Conservation (phyloP, 2,888 invertebrate species). For the Drosophila tripunctata region DNA sequence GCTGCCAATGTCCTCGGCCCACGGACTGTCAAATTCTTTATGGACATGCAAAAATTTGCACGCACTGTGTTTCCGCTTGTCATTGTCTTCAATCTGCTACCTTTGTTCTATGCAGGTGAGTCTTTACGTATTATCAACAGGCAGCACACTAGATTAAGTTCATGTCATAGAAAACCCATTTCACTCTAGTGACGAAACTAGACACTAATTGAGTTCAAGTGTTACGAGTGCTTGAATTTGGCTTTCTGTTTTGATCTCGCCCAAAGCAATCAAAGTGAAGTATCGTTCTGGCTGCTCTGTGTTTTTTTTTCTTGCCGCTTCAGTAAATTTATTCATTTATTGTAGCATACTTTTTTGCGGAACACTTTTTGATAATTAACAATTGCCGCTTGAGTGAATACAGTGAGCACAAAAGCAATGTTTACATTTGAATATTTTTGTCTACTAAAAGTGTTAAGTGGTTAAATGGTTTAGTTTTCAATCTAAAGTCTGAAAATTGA, state of each 20-base stretch:
- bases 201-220: constrained; percentile 32
- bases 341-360: constrained; percentile 6
- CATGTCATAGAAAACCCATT: background rate
- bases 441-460: no score
- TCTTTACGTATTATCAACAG: constrained; percentile 30
- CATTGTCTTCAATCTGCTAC: constrained; percentile 84
- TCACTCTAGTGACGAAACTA: no score
- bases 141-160: constrained; percentile 31
- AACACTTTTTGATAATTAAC: background rate
- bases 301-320: constrained; percentile 7
- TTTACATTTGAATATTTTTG: no score
- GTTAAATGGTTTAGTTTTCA: no score
- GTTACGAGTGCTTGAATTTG: no score
- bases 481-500: no score
- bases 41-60: constrained; percentile 82
- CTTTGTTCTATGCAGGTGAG: constrained; percentile 84
- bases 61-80: constrained; percentile 83
- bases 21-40: constrained; percentile 65
- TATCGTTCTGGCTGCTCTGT: constrained; percentile 12
- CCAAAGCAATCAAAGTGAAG: constrained; percentile 32
- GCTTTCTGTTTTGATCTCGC: no score
- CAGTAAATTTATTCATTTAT: constrained; percentile 8
- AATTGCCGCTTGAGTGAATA: background rate
- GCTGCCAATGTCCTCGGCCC: constrained; percentile 43
- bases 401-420: no score